Base-by-base conservation (phyloP, 1,140 invertebrate genomes). In the Laupala kohalensis region DNA sequence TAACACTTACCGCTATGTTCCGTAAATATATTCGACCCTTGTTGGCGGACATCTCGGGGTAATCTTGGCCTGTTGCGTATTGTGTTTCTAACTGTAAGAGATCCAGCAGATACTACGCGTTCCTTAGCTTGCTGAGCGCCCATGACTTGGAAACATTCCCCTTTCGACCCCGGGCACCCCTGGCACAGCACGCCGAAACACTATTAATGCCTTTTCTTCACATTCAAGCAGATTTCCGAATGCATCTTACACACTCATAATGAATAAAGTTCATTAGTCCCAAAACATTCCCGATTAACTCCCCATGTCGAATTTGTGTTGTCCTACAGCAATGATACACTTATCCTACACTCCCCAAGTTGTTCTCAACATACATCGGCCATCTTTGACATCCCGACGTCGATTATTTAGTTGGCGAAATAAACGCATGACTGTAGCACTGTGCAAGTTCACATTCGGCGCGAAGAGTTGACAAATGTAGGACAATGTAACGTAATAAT, bases 51-150 rank as follows among this genome's bases (percentile, higher is more conserved):
- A 84, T 91, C 91, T 83, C 92, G 92, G 71, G 87, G 85, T 78
- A 85, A 85, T 78, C 86, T 85, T 71, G 88, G 87, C 81, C 89
- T 88, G 79, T 85, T 87, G 78, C 88, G 74, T 71, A 74, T 84
- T 62, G 86, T 83, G 75, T 87, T 85, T 80, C 89, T 84, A 75
- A 86, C 86, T 75, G 87, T 86, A 78, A 82, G 79, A 77, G 84
- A 83, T 79, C 88, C 89, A 78, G 84, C 83, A 76, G 86, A 83
- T 76, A 85, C 84, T 73, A 86, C 84, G 80, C 89, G 86, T 81
- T 93, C 92, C 82, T 94, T 94, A 77, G 90, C 92, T 85, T 92
- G 92, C 85, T 94, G 92, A 78, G 91, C 92, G 81, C 92, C 92
- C 92, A 94, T 94, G 79, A 69, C 77, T 74, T 76, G 73, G 74